Base-by-base conservation (phyloP, 2,113 vertebrate species). In the Hymenochirus boettgeri region DNA sequence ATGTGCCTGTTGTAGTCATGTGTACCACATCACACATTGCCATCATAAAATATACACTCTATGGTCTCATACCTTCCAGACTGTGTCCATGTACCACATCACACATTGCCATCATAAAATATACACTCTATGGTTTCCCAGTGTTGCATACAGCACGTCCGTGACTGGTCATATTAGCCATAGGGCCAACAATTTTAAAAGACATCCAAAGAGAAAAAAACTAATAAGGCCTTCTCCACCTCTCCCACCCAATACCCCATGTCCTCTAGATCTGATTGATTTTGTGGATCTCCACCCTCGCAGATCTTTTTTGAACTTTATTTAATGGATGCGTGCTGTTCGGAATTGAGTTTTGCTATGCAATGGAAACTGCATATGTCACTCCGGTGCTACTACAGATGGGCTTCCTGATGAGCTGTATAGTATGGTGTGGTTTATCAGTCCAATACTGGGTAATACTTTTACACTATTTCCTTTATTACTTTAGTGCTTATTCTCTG, bases 281-380 rank as follows among this genome's bases (percentile, higher is more conserved):
- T 91, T 98, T 17, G 90, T 81, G 57, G 93, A 92, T 70, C 83
- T 96, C 63, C 93, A 90, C 22, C 96, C 93, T 0, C 88, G 92
- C 57, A 88, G 95, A 26, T 90, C 96, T 53, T 92, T 97, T 75
- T 71, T 88, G 42, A 92, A 99, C 98, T 29, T 69, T 98, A 12
- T 96, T 92, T 76, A 99, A 99, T 0, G 95, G 96, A 31, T 96
- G 91, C 71, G 78, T 99, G 65, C 85, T 99, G 52, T 99, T 99
- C 18, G 96, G 95, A 57, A 91, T 99, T 0, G 96, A 99, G 79
- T 99, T 99, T 80, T 97, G 96, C 80, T 99, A 99, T 6, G 96
- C 96, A 76, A 95, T 99, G 95, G 96, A 99, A 75, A 99, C 96
- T 0, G 96, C 96, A 0, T 99, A 97, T 2, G 96, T 99, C 54